Conservation (phyloP, 2,113 vertebrate species). For the Coracopsis vasa region DNA sequence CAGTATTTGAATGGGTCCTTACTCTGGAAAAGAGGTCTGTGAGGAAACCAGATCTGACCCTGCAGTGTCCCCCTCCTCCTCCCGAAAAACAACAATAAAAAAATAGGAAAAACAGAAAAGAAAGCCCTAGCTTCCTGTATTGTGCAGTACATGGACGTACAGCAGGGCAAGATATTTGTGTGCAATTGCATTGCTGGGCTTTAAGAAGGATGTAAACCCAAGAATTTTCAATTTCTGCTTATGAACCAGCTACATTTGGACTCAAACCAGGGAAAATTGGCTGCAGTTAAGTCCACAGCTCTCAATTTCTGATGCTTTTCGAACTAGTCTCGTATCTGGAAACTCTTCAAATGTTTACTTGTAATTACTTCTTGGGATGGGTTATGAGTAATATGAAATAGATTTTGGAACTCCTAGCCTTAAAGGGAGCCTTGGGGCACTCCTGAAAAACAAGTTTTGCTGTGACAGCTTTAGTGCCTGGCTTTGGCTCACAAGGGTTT, state of each 20-base stretch:
- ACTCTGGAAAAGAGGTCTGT: background rate
- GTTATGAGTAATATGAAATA: conserved; percentile 47
- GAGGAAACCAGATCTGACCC: background rate
- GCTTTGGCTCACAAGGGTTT: background rate
- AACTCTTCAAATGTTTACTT: background rate
- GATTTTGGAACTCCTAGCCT: conserved; percentile 34
- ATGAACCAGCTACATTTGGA: background rate
- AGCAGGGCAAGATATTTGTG: background rate
- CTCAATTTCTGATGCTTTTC: background rate
- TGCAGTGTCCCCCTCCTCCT: background rate
- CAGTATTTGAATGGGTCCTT: background rate
- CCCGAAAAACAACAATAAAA: background rate
- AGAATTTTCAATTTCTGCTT: background rate
- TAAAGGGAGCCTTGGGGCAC: background rate
- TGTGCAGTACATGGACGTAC: background rate
- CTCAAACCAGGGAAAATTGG: background rate
- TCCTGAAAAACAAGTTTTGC: background rate
- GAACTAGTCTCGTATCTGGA: background rate
- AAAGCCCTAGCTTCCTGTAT: background rate
- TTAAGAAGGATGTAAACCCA: fast-evolving
- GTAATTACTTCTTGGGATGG: conserved; percentile 26
- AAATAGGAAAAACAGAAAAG: background rate
- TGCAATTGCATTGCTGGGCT: background rate
- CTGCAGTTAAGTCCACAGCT: background rate
- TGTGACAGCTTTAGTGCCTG: background rate